A percentile compares a stretch with the other conserved stretches of the same genome.
These are phyloP conservation scores for Aphaenogaster rudis DNA, from an alignment of 1,140 invertebrate genomes.

Conservation along the genomic window DNA sequence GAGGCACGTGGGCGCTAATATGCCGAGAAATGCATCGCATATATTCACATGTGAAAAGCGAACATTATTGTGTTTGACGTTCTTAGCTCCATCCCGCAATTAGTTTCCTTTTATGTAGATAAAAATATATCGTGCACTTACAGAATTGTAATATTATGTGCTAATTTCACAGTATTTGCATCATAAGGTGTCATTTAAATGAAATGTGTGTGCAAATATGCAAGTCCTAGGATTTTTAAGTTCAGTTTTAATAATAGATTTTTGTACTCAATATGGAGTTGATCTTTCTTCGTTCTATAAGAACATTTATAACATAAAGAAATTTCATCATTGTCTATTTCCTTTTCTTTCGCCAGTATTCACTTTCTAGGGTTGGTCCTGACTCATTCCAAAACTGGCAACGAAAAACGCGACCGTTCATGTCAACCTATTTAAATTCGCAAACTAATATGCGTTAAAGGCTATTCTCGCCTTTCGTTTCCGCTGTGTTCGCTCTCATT, in stretches of 20 bases:
- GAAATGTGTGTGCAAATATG: not conserved
- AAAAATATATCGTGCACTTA: not conserved
- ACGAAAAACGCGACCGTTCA: not conserved
- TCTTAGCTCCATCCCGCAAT: not conserved
- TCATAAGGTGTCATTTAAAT: not conserved
- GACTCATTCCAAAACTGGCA: not conserved
- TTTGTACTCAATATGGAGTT: not conserved
- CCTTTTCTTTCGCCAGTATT: not conserved
- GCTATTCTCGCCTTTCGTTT: constrained; percentile 45
- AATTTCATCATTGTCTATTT: not conserved
- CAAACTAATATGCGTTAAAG: constrained; percentile 20
- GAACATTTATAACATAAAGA: not conserved
- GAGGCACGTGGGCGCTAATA: constrained; percentile 46
- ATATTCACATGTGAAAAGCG: constrained; percentile 31
- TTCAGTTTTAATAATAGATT: not conserved
- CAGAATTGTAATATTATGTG: not conserved
- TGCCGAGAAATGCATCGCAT: constrained; percentile 35
- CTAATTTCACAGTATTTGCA: not conserved
- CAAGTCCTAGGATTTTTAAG: not conserved
- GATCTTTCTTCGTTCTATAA: not conserved
- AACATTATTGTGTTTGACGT: not conserved
- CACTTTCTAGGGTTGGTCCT: not conserved
- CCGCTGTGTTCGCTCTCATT: constrained; percentile 50
- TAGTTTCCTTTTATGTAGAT: not conserved
- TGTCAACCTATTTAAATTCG: constrained; percentile 9